Evolutionary conservation across 1,140 invertebrate genomes (phyloP).

Genomic region (Anastatus disparis): DNA sequence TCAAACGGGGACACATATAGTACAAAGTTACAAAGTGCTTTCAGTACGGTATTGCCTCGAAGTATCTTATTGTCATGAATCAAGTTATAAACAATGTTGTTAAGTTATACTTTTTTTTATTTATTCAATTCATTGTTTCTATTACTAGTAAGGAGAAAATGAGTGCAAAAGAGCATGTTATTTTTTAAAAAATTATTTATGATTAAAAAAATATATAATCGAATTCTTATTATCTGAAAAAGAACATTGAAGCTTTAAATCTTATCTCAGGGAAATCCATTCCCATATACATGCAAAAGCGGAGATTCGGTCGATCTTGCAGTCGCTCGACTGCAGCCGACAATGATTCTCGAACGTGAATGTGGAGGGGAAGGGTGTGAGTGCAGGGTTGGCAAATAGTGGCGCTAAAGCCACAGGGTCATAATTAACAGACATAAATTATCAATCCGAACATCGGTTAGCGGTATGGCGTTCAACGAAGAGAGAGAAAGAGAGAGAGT

Average conservation of each 20-base stretch:
- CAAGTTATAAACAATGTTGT: not conserved
- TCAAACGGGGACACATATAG: not conserved
- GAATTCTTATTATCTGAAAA: no score
- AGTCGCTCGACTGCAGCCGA: not conserved
- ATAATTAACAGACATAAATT: conserved; percentile 68
- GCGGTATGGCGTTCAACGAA: conserved; percentile 37
- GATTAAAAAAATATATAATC: no score
- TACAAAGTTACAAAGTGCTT: not conserved
- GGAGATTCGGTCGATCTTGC: not conserved
- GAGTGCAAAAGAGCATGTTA: no score
- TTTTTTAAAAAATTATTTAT: not conserved
- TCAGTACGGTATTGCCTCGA: not conserved
- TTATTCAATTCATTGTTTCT: not conserved
- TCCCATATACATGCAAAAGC: no score
- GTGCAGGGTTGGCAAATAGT: no score
- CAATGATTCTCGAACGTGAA: not conserved
- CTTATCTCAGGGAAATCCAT: no score
- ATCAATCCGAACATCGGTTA: conserved; percentile 65
- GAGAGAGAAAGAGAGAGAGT: not conserved
- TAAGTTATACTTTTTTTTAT: no score
- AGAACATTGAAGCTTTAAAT: no score
- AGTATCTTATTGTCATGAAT: not conserved
- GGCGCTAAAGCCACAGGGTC: conserved; percentile 57
- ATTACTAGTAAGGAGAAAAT: not conserved
- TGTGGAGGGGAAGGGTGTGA: no score